Conservation (phyloP, 2,888 invertebrate genomes). For the Cartodere bifasciata region DNA sequence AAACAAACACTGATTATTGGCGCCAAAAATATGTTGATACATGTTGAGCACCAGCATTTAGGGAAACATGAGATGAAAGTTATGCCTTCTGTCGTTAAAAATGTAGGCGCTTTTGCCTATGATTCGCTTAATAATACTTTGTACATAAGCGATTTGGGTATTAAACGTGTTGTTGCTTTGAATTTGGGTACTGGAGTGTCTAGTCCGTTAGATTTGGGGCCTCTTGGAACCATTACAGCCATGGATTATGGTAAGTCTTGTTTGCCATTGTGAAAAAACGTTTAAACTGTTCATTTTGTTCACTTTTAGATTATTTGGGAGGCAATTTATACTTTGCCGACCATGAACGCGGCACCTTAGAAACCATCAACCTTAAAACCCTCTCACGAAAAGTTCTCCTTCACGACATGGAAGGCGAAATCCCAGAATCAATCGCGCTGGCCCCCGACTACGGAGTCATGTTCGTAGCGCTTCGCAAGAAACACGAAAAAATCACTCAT, state of each 20-base stretch:
- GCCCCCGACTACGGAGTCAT: slow-evolving; percentile 52
- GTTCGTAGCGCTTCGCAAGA: slow-evolving; percentile 44
- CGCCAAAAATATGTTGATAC: slow-evolving; percentile 42
- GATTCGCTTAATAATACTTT: slow-evolving; percentile 43
- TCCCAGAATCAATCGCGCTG: slow-evolving; percentile 56
- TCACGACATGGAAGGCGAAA: slow-evolving; percentile 43
- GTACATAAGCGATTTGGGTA: slow-evolving; percentile 39
- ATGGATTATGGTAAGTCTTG: slow-evolving; percentile 43
- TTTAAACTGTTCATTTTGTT: slow-evolving; percentile 14
- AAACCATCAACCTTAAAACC: slow-evolving; percentile 48
- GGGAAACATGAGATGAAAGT: slow-evolving; percentile 48
- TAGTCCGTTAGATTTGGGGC: slow-evolving; percentile 29
- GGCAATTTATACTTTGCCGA: slow-evolving; percentile 67
- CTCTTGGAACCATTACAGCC: slow-evolving; percentile 40
- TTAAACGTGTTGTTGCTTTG: slow-evolving; percentile 35
- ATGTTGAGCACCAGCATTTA: slow-evolving; percentile 51
- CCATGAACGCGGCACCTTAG: slow-evolving; percentile 46
- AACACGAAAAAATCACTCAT: slow-evolving; percentile 28
- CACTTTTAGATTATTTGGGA: slow-evolving; percentile 50
- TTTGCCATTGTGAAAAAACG: not conserved
- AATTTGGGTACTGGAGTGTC: slow-evolving; percentile 26
- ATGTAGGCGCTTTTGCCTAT: slow-evolving; percentile 55
- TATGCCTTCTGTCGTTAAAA: slow-evolving; percentile 31
- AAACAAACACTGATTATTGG: slow-evolving; percentile 45
- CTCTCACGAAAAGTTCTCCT: slow-evolving; percentile 46